Evolutionary conservation across 2,113 vertebrate species (phyloP).

Genomic region (Protobothrops mucrosquamatus): DNA sequence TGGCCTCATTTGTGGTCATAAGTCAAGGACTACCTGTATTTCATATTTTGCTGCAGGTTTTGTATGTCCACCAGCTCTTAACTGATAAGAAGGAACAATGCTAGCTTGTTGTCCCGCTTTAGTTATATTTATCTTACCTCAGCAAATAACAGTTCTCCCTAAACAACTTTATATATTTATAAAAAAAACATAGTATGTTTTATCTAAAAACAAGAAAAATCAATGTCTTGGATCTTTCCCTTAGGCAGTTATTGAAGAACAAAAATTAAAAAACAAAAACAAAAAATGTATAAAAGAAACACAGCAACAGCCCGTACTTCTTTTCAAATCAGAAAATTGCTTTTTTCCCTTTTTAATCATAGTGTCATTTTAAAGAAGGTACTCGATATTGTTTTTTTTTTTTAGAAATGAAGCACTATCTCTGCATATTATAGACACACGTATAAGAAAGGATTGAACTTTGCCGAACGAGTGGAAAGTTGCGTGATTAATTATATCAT

Average conservation of each 20-base stretch:
- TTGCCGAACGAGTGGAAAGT: conserved; percentile 27
- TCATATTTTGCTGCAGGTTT: not conserved
- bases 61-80: not conserved
- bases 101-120: not conserved
- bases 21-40: not conserved
- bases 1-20: not conserved
- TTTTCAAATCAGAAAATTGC: conserved; percentile 7
- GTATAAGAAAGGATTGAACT: conserved; percentile 23
- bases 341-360: conserved; percentile 17
- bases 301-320: not conserved
- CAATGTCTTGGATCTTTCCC: not conserved
- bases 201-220: not conserved
- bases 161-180: not conserved
- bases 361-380: conserved; percentile 21
- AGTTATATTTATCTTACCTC: not conserved
- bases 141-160: not conserved
- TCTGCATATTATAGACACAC: not conserved
- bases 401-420: not conserved
- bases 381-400: not conserved
- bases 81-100: not conserved
- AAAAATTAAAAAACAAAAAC: no score
- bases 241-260: not conserved
- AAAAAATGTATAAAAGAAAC: conserved; percentile 10
- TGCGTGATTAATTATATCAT: conserved; percentile 36
- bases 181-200: not conserved